Evolutionary conservation across 2,797 vertebrate genomes (phyloP).

Genomic region (Anas bahamensis): DNA sequence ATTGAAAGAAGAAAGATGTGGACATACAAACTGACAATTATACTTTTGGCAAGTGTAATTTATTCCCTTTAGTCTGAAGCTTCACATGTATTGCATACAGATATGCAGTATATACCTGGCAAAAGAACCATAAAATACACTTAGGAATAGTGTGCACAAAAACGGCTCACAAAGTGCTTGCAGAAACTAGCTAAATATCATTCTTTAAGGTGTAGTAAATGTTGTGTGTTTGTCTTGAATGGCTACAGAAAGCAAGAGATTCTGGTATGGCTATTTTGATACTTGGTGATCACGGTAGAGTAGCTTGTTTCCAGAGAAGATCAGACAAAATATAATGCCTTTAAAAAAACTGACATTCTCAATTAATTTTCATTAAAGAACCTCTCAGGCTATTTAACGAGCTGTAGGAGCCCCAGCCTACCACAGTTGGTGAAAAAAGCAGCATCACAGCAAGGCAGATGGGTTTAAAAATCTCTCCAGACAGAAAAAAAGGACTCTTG

Average conservation of each 20-base stretch:
- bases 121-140: neutral
- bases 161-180: neutral
- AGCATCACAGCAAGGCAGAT: neutral
- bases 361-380: neutral
- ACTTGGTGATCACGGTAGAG: neutral
- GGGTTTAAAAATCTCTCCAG: neutral
- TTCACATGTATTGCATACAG: neutral
- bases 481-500: neutral
- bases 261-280: neutral
- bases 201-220: neutral
- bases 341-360: neutral
- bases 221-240: neutral
- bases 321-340: neutral
- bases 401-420: neutral
- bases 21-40: neutral
- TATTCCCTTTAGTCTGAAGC: neutral
- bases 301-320: neutral
- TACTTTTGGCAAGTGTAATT: neutral
- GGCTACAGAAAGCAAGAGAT: neutral
- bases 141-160: neutral
- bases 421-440: neutral
- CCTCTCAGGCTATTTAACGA: neutral
- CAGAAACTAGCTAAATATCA: neutral
- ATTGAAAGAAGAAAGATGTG: neutral
- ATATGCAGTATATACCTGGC: neutral